Base-by-base conservation (phyloP, 1,140 invertebrate species). In the Samia ricini region DNA sequence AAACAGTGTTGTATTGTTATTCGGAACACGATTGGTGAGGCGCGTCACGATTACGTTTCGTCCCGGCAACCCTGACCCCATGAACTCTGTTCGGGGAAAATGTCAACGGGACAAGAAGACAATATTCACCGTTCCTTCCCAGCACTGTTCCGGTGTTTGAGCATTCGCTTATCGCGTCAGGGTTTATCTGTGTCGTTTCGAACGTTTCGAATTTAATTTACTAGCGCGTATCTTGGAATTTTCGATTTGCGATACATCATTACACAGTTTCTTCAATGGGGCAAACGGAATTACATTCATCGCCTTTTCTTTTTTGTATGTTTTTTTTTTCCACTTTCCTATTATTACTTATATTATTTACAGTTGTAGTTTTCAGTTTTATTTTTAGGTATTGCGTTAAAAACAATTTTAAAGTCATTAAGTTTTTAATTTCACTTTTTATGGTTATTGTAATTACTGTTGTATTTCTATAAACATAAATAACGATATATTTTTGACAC, bases 31-130 rank as follows among this genome's bases (percentile, higher is more conserved):
- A 74, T 65, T 67, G 56, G 19, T 57, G 63, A 60, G 64, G 29
- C 65, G 61, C 77, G 72, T 73, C 71, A 73, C 71, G 77, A 73
- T 78, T 77, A 69, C 69, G 71, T 71, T 64, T 61, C 65, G 60
- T 61, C 71, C 63, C 62, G 23, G n/a, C 70, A 85, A 77, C 82
- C 82, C 69, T 87, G 84, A 87, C 83, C 84, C 64, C 68, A 79
- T 84, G 78, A 83, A 87, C 81, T 74, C 73, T 69, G 69, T 64
- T 15, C n/a, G n/a, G 63, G 72, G 70, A 58, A 81, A 83, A 85
- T 83, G 83, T 82, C 74, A 82, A 72, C 61, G 64, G 68, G 63
- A 77, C 65, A 60, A 71, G n/a, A n/a, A n/a, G 71, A 79, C 69
- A 72, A 69, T 63, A 65, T 64, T 64, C 67, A 62, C 62, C 57